Percentiles rank a stretch among this genome's conserved stretches.
Conservation (phyloP, 1,140 invertebrate species). For the Ganaspis sp. region DNA sequence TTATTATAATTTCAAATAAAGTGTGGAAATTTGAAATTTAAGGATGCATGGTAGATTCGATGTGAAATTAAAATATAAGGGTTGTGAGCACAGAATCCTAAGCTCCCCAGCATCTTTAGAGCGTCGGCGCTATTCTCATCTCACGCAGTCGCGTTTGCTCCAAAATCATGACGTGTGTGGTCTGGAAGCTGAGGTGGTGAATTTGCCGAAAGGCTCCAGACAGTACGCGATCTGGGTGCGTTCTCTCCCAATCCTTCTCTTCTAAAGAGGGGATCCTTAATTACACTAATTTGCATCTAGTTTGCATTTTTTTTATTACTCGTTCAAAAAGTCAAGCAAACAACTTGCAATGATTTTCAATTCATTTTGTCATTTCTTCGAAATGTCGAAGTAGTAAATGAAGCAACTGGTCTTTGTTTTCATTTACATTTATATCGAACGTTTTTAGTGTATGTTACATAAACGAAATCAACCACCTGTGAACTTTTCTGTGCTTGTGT, state of each 20-base stretch:
- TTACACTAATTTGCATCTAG: background rate
- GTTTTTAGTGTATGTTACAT: background rate
- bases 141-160: conserved; percentile 60
- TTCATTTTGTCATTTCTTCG: background rate
- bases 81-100: background rate
- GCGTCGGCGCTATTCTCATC: conserved; percentile 54
- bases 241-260: background rate
- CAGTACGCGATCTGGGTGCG: conserved; percentile 6
- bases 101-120: conserved; percentile 26
- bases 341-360: background rate
- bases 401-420: background rate
- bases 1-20: too few species aligned
- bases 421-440: background rate
- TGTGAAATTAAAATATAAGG: too few species aligned
- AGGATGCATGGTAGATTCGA: too few species aligned
- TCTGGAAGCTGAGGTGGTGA: conserved; percentile 24
- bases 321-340: background rate
- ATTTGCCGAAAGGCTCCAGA: background rate
- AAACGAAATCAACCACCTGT: conserved; percentile 38
- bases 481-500: conserved; percentile 28
- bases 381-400: background rate
- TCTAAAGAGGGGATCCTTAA: background rate
- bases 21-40: too few species aligned
- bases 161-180: conserved; percentile 34
- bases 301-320: too few species aligned